Base-by-base conservation (phyloP, 2,888 invertebrate genomes). In the Apamea crenata region DNA sequence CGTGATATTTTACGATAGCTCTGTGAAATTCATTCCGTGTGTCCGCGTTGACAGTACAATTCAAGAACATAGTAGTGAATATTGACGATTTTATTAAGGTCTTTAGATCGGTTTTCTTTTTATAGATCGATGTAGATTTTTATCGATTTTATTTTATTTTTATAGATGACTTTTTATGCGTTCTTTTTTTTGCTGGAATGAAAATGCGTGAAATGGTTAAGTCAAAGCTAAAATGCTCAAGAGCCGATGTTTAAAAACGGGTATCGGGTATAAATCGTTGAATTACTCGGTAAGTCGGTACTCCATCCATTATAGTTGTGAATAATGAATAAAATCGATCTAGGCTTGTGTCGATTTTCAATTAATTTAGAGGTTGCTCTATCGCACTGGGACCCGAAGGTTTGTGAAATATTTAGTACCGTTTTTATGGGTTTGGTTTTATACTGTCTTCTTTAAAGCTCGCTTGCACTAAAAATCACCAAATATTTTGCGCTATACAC, bases 1-100 rank as follows among this genome's bases (percentile, higher is more conserved):
- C 1, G 59, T 50, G 69, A 76, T 84, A 70, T 44, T 67, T 74
- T 56, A 72, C 67, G 84, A 82, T 85, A 85, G n/a, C 68, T 77
- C 71, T 44, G 81, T 77, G 53, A 74, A 74, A 61, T 74, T 67
- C 74, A 80, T 74, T 86, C 44, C 40, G 40, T 59, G 59, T 67
- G 29, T 29, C 21, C 32, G 65, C 65, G 77, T 56, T 53, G 86
- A 86, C 86, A 74, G 83, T 50, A 40, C 65, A 71, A 85, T 75
- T 85, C 40, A 14, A 63, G n/a, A 50, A 75, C 56, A 65, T 18
- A 66, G 79, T 40, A 25, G 14, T n/a, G 16, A 29, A 29, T 63
- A 44, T 36, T 72, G 66, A 29, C 8, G 21, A 76, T 76, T 70
- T 73, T 69, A 70, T 77, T 81, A 56, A 56, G 36, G 29, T 29